A percentile compares a stretch with the other conserved stretches of the same genome.
phyloP scores from a whole-genome alignment of 2,888 invertebrate genomes.

The Chirona hameri region DNA sequence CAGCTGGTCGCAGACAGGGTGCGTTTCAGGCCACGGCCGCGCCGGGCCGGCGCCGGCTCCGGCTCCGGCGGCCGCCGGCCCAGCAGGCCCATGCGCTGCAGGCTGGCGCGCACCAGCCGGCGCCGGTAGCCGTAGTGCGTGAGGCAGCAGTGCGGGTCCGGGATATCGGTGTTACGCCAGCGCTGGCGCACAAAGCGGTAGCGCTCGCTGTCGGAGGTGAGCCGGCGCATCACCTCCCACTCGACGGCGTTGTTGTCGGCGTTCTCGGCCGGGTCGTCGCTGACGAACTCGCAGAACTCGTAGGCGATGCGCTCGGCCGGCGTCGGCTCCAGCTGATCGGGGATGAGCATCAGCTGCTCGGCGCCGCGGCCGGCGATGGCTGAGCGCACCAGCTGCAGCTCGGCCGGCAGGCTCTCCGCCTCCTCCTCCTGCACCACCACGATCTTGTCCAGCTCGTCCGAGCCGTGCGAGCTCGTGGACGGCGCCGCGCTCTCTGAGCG shows the following conservation, averaged over 20 bases:
- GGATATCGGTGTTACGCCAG: slow-evolving; percentile 29
- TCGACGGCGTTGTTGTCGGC: slow-evolving; percentile 1
- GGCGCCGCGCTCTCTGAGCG: not conserved
- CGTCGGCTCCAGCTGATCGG: not conserved
- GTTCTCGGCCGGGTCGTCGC: slow-evolving; percentile 23
- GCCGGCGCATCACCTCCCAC: slow-evolving; percentile 28
- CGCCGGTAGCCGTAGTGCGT: slow-evolving; percentile 9
- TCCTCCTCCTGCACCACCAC: not conserved
- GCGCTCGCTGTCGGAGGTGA: slow-evolving; percentile 27
- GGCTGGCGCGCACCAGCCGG: not conserved
- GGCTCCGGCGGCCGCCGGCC: not conserved
- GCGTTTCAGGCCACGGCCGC: not conserved
- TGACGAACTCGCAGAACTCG: slow-evolving; percentile 14
- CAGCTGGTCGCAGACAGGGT: not conserved
- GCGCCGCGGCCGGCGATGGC: too few species aligned
- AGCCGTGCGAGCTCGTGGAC: not conserved
- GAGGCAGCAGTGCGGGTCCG: slow-evolving; percentile 29
- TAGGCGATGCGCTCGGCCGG: not conserved
- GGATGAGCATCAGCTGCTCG: not conserved
- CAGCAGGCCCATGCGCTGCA: not conserved
- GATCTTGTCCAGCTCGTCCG: too few species aligned
- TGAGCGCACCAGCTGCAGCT: too few species aligned
- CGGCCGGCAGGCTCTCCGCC: not conserved
- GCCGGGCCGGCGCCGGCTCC: not conserved
- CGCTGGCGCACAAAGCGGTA: slow-evolving; percentile 24